Evolutionary conservation across 2,113 vertebrate genomes (phyloP), one percentile per base, ranked within the genome.

Genomic region (Embiotoca jacksoni): DNA sequence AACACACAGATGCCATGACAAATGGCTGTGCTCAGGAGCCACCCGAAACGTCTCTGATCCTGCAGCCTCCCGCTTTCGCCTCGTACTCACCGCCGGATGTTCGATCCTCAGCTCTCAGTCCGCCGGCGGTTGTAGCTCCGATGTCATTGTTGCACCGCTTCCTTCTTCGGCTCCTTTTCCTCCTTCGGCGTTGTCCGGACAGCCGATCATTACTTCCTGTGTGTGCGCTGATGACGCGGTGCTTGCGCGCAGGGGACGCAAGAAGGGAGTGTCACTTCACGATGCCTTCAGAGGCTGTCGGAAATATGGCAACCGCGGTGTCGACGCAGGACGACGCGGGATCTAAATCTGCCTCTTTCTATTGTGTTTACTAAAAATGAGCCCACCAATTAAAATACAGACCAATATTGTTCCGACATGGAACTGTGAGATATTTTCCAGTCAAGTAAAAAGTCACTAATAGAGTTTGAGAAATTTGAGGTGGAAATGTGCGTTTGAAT

Each of bases 161-260:
- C n/a, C n/a, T 72, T 68, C 54, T 23, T 50, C 53, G n/a, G 6
- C 32, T 64, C 44, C 39, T 44, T 69, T 36, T 37, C 41, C 65
- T 73, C 54, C 57, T 36, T 8, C 61, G 5, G 50, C 67, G 67
- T 53, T 72, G 0, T 50, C 7, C 56, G 16, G 33, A 67, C 32
- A 36, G 37, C 9, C 64, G 65, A 50, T 33, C 81, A 76, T 74
- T 63, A 90, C 90, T 92, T 93, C 91, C 92, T 90, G 83, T 76
- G 64, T 81, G 52, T 16, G 14, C 23, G 23, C 50, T 23, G 74
- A 72, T 90, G 90, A 92, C 92, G 89, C 72, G 61, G 16, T 56
- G 23, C 1, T 23, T 23, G 23, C 72, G 71, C 33, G 73, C 56
- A 35, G 31, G 0, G 32, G 60, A 64, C 69, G 80, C 65, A 59